Evolutionary conservation across 2,113 vertebrate genomes (phyloP).

Genomic region (Strigops habroptila): DNA sequence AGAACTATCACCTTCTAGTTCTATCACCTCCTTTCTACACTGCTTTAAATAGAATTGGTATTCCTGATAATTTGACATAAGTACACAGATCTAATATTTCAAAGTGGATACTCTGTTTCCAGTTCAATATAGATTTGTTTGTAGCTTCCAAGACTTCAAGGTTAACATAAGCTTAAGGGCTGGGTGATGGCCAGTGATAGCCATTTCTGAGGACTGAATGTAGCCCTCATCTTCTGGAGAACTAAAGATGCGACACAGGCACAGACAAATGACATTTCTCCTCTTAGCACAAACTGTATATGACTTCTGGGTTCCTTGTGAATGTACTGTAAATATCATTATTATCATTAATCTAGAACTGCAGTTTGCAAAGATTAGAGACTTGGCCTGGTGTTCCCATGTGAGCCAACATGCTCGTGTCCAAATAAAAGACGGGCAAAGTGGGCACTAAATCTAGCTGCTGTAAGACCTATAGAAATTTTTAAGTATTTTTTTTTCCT

Average conservation of each 20-base stretch:
- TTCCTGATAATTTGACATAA: background rate
- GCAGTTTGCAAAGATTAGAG: background rate
- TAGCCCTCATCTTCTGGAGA: background rate
- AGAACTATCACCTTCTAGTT: background rate
- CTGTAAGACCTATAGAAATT: background rate
- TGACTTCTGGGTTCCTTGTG: background rate
- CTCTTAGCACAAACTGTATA: background rate
- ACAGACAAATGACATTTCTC: background rate
- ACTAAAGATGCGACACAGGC: background rate
- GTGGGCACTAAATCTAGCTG: background rate
- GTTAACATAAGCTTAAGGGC: background rate
- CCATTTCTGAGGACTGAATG: background rate
- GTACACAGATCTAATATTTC: background rate
- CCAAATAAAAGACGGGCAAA: background rate
- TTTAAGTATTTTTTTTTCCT: background rate
- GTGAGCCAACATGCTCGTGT: background rate
- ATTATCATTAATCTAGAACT: background rate
- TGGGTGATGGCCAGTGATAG: background rate
- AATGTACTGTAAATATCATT: background rate
- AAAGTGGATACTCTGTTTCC: background rate
- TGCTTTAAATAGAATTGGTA: background rate
- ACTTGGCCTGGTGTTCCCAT: fast-evolving
- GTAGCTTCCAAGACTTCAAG: background rate
- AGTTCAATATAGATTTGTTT: background rate
- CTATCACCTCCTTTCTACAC: background rate